Conservation (phyloP, 92 coral and sea anemone genomes). For the Phenganax marumi region DNA sequence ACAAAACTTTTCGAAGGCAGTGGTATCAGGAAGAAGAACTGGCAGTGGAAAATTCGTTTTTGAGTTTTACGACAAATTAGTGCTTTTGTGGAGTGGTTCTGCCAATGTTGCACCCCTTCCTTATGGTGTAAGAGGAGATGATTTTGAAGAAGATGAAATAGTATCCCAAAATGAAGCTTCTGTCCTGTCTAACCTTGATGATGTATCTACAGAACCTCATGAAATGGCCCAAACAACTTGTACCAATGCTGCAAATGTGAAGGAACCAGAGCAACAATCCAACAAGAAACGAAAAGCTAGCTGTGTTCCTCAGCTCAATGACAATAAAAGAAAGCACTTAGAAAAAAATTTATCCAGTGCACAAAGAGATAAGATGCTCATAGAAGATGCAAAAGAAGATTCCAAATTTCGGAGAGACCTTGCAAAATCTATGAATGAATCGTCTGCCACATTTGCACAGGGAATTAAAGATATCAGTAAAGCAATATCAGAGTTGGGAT, state of each 20-base stretch:
- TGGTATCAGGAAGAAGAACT: slow-evolving; percentile 57
- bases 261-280: background rate
- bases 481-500: slow-evolving; percentile 55
- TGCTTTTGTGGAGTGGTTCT: slow-evolving; percentile 51
- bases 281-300: slow-evolving; percentile 54
- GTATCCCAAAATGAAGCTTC: background rate
- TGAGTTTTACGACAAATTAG: slow-evolving; percentile 52
- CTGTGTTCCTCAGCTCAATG: slow-evolving; percentile 64
- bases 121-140: slow-evolving; percentile 55
- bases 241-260: background rate
- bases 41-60: slow-evolving; percentile 60
- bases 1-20: slow-evolving; percentile 59
- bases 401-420: slow-evolving; percentile 61
- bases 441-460: slow-evolving; percentile 49
- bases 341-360: slow-evolving; percentile 56
- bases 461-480: slow-evolving; percentile 52
- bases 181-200: background rate
- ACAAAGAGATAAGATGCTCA: slow-evolving; percentile 54
- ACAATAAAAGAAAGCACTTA: slow-evolving; percentile 62
- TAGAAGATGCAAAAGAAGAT: slow-evolving; percentile 64
- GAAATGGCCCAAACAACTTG: background rate
- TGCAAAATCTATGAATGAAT: slow-evolving; percentile 54
- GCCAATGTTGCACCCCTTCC: slow-evolving; percentile 45
- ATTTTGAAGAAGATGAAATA: slow-evolving; percentile 31
- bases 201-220: background rate